Evolutionary conservation across 2,113 vertebrate genomes (phyloP).

Genomic region (Odontophorus gujanensis): DNA sequence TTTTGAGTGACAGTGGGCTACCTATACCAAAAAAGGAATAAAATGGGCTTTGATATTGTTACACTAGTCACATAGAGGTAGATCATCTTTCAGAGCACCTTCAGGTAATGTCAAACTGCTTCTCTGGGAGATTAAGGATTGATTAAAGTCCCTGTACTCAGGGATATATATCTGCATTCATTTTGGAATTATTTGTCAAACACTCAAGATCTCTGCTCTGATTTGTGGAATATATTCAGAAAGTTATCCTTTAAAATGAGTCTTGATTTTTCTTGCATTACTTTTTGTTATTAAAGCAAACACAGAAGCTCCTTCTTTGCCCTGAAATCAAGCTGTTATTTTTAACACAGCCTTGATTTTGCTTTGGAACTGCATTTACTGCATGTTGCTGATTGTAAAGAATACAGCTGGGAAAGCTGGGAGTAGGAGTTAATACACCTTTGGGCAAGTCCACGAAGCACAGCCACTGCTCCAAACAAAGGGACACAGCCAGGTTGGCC

Average conservation of each 20-base stretch:
- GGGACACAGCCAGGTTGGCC: neutral
- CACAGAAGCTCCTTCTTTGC: neutral
- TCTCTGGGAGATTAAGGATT: conserved; percentile 55
- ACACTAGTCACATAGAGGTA: neutral
- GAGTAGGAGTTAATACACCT: neutral
- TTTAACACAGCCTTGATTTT: neutral
- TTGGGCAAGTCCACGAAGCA: neutral
- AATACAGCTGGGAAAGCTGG: neutral
- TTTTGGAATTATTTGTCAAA: conserved; percentile 37
- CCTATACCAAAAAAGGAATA: neutral
- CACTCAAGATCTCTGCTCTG: neutral
- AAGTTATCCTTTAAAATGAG: conserved; percentile 19
- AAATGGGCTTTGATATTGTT: conserved; percentile 12
- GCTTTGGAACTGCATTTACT: neutral
- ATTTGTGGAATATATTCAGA: conserved; percentile 29
- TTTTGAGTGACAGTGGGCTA: neutral
- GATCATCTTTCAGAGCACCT: conserved; percentile 20
- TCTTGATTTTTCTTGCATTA: neutral
- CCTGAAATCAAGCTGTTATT: neutral
- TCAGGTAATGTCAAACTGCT: conserved; percentile 54
- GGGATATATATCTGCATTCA: conserved; percentile 35
- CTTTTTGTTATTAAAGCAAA: conserved; percentile 4
- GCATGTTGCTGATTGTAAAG: neutral
- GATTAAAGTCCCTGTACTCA: conserved; percentile 40
- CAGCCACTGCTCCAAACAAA: neutral